Conservation (phyloP, 2,888 invertebrate genomes). For the Epinotia nisella region DNA sequence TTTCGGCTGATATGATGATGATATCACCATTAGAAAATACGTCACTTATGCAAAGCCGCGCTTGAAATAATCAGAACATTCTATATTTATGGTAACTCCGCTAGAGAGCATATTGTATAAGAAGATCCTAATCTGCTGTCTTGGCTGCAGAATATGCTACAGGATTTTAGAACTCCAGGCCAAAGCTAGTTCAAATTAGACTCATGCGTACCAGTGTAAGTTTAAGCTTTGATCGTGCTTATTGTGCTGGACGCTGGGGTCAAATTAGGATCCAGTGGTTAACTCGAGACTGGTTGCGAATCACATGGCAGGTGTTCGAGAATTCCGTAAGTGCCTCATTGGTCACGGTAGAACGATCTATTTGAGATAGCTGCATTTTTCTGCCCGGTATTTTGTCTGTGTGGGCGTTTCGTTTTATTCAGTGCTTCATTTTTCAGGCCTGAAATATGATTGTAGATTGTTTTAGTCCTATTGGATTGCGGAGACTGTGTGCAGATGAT, state of each 20-base stretch:
- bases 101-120: conserved; percentile 10
- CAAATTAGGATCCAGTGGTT: neutral
- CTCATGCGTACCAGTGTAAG: neutral
- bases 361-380: conserved; percentile 35
- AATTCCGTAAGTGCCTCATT: conserved; percentile 41
- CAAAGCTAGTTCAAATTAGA: neutral
- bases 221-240: neutral
- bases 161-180: conserved; percentile 38
- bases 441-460: neutral
- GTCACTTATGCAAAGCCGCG: too few species aligned
- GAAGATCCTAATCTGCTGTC: conserved; percentile 37
- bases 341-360: conserved; percentile 40
- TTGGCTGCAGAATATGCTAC: conserved; percentile 41
- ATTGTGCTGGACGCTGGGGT: neutral
- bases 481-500: neutral
- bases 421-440: conserved; percentile 8
- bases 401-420: conserved; percentile 24
- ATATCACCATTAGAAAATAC: too few species aligned
- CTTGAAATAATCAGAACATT: neutral
- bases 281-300: neutral
- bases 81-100: neutral
- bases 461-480: conserved; percentile 3
- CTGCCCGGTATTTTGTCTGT: conserved; percentile 26
- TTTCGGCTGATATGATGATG: too few species aligned
- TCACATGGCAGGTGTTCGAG: conserved; percentile 21